A percentile compares a stretch with the other conserved stretches of the same genome.
These are phyloP conservation scores for Heterodera schachtii DNA, from an alignment of 1,140 invertebrate species.

Conservation along the genomic window DNA sequence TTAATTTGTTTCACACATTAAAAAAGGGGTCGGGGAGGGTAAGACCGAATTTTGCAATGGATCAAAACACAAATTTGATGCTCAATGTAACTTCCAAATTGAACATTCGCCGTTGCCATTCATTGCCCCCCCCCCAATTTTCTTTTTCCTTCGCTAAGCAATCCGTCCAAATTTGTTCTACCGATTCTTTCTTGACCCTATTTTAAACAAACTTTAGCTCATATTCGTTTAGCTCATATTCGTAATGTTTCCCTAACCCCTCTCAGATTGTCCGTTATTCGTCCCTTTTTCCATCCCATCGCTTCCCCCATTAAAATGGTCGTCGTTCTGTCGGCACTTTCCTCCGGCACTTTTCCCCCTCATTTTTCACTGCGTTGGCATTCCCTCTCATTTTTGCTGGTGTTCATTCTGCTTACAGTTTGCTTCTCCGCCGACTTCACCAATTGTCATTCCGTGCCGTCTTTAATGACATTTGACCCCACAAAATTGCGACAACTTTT, in stretches of 20 bases:
- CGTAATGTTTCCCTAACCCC: too few species aligned
- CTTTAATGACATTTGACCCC: neutral
- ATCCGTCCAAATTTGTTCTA: too few species aligned
- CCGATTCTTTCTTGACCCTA: too few species aligned
- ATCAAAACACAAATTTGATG: too few species aligned
- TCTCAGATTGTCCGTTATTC: neutral
- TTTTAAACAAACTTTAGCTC: too few species aligned
- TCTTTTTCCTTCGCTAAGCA: too few species aligned
- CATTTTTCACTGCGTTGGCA: neutral
- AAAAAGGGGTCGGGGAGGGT: neutral
- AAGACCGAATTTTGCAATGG: too few species aligned
- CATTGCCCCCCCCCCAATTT: too few species aligned
- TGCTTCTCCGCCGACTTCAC: neutral
- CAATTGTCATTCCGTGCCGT: neutral
- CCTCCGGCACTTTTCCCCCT: neutral
- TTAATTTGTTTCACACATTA: neutral
- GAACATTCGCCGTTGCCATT: too few species aligned
- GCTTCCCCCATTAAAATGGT: neutral
- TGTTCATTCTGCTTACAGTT: neutral
- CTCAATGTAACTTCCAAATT: too few species aligned
- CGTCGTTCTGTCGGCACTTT: neutral
- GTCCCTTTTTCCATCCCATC: neutral
- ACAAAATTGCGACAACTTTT: neutral
- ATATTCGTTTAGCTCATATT: too few species aligned
- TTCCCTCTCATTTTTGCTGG: neutral